Conservation (phyloP, 2,797 vertebrate genomes). For the Podargus strigoides region DNA sequence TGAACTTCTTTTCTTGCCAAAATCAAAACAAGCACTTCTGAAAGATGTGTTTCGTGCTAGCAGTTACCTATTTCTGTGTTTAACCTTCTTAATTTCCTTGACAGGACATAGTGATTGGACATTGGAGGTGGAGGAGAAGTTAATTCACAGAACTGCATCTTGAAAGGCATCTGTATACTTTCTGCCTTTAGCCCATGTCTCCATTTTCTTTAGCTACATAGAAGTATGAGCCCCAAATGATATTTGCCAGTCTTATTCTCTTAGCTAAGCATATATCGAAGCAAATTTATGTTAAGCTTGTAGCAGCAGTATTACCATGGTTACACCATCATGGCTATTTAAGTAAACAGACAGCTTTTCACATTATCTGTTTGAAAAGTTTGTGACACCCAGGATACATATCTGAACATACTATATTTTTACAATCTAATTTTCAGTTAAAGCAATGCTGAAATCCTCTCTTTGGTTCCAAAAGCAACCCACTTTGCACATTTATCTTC, state of each 20-base stretch:
- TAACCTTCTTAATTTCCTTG: not conserved
- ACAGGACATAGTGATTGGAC: not conserved
- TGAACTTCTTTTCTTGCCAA: not conserved
- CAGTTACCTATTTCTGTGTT: not conserved
- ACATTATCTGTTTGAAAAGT: not conserved
- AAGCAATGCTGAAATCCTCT: not conserved
- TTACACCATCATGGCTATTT: fast-evolving
- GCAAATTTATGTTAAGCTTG: not conserved
- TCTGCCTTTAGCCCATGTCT: not conserved
- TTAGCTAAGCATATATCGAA: not conserved
- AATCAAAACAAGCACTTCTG: not conserved
- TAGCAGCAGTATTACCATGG: not conserved
- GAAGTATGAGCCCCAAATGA: not conserved
- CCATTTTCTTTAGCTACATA: not conserved
- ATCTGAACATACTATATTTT: not conserved
- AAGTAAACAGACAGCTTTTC: not conserved
- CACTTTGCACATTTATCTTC: not conserved
- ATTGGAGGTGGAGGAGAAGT: not conserved
- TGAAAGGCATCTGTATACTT: not conserved
- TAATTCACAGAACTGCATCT: not conserved
- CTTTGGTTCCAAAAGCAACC: not conserved
- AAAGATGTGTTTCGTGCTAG: not conserved
- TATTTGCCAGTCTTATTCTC: not conserved
- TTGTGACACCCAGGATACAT: not conserved
- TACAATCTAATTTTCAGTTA: not conserved